Evolutionary conservation across 2,797 vertebrate species (phyloP).

Genomic region (Streptopelia turtur): DNA sequence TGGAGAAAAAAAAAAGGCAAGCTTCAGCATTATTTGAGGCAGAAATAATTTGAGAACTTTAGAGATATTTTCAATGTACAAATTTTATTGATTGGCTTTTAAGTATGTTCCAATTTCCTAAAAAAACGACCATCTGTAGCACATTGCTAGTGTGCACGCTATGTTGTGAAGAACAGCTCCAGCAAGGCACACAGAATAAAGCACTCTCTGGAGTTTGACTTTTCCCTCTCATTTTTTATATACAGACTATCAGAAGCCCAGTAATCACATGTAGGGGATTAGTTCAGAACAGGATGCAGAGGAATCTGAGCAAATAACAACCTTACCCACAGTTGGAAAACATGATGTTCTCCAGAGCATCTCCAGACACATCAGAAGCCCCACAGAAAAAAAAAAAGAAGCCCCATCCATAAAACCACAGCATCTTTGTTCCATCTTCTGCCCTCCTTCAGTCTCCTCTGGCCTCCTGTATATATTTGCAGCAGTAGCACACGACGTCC

Average conservation of each 20-base stretch:
- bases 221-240: neutral
- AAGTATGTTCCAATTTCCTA: neutral
- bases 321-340: neutral
- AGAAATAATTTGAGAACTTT: neutral
- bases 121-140: rapidly evolving
- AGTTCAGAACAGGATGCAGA: neutral
- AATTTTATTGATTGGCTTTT: neutral
- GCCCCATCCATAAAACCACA: neutral
- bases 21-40: neutral
- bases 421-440: neutral
- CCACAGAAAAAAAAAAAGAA: neutral
- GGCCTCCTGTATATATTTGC: neutral
- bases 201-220: neutral
- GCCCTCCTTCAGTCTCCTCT: neutral
- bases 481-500: rapidly evolving
- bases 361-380: neutral
- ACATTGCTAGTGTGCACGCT: neutral
- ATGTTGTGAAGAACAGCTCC: neutral
- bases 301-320: neutral
- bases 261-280: neutral
- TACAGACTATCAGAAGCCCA: neutral
- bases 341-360: neutral
- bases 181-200: neutral
- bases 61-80: neutral
- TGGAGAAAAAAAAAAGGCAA: neutral